Conservation (phyloP, 2,113 vertebrate genomes). For the Rallus limicola region DNA sequence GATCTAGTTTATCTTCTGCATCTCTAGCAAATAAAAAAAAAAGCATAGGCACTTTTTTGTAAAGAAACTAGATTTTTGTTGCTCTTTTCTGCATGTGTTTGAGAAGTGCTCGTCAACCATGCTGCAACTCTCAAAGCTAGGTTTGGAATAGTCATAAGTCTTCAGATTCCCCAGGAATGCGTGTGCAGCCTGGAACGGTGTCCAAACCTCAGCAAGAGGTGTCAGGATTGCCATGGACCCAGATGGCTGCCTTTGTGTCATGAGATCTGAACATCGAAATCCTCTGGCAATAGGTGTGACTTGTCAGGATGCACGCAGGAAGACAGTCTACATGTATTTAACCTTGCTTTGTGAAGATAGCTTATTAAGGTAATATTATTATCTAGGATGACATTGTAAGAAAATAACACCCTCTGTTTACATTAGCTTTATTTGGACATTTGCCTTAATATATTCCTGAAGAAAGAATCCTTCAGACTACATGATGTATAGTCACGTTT, state of each 20-base stretch:
- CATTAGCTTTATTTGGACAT: background rate
- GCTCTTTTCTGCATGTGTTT: background rate
- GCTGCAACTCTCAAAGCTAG: background rate
- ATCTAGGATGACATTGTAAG: background rate
- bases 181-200: background rate
- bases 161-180: background rate
- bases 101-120: background rate
- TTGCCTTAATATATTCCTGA: background rate
- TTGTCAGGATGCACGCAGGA: background rate
- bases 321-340: background rate
- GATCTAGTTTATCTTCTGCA: slow-evolving; percentile 82
- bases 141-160: background rate
- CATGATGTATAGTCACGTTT: background rate
- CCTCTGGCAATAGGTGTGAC: background rate
- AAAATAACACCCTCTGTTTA: background rate
- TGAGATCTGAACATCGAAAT: background rate
- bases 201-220: background rate
- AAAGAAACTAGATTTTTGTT: background rate
- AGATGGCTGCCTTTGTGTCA: background rate
- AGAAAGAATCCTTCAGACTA: background rate
- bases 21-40: slow-evolving; percentile 75
- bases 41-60: background rate
- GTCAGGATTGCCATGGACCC: background rate
- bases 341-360: background rate
- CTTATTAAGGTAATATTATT: background rate